A percentile compares a stretch with the other conserved stretches of the same genome.
These are phyloP conservation scores for Plumapathes pennacea DNA, from an alignment of 92 coral and sea anemone genomes.

Conservation along the genomic window DNA sequence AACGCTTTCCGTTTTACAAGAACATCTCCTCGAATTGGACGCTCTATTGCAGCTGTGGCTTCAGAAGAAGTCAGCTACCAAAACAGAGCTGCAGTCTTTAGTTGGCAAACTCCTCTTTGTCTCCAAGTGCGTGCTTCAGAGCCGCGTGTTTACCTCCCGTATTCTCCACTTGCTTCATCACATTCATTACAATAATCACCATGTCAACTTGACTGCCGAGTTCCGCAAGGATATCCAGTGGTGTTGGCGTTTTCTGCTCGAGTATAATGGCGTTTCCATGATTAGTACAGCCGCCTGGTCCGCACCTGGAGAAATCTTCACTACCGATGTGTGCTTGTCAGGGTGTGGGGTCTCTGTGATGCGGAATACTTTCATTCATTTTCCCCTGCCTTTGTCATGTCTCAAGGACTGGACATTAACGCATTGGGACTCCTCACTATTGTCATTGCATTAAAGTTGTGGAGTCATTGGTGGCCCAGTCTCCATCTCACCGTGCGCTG, in stretches of 20 bases:
- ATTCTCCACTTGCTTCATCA: background rate
- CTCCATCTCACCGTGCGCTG: constrained; percentile 1
- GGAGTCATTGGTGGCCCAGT: constrained; percentile 7
- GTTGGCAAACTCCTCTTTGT: constrained; percentile 29
- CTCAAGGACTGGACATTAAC: background rate
- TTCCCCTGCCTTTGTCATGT: background rate
- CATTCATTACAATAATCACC: constrained; percentile 3
- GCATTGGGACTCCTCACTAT: background rate
- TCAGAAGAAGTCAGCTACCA: background rate
- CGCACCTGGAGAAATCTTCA: background rate
- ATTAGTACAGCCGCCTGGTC: constrained; percentile 1
- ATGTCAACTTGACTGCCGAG: background rate
- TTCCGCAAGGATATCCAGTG: constrained; percentile 10
- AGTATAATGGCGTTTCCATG: constrained; percentile 3
- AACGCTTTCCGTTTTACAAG: constrained; percentile 20
- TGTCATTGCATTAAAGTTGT: background rate
- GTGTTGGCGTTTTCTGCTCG: constrained; percentile 15
- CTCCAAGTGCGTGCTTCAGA: constrained; percentile 20
- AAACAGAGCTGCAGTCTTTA: constrained; percentile 15
- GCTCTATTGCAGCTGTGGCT: constrained; percentile 1
- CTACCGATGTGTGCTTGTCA: constrained; percentile 6
- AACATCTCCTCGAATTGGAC: constrained; percentile 8
- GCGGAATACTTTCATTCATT: background rate
- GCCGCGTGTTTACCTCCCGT: constrained; percentile 4
- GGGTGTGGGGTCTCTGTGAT: constrained; percentile 5